Base-by-base conservation (phyloP, 1,140 invertebrate species). In the Sarcophaga bullata region DNA sequence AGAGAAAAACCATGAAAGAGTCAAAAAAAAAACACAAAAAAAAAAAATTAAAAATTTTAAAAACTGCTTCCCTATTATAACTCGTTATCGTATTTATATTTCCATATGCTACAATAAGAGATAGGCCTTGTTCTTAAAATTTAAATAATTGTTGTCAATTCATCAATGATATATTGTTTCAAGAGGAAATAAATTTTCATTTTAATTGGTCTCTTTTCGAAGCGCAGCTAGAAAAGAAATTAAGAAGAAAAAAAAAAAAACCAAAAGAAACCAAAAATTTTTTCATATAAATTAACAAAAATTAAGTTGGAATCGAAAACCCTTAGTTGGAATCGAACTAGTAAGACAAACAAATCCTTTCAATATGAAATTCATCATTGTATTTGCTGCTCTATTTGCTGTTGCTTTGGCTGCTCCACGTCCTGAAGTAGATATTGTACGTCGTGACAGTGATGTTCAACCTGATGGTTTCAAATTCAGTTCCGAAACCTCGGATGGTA, bases 401-500 rank as follows among this genome's bases (percentile, higher is more conserved):
- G 58, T 84, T 50, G 83, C 83, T 54, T 73, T 84, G 25, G 83
- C 83, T 75, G 52, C 17, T 49, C 83, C 83, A 17, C 2, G 13
- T 52, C 11, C 25, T 10, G 83, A 84, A n/a, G 72, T 49, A 50
- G 50, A 81, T 47, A 82, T 84, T 46, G 49, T 84, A 13, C 73
- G 13, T 46, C 46, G 13, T 9, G 83, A 84, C 6, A 50, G 48
- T 47, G 83, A 84, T 84, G 83, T 84, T 6, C 54, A 52, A 62
- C 81, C 83, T 13, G 83, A 84, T 25, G 25, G 58, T 62, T 82
- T 82, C 72, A 48, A 13, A 37, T 84, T n/a, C 52, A 17, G 10
- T 76, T 17, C 92, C 85, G 93, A 94, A 88, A 93, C 93, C 76
- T 93, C 91, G 17, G 93, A 94, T 86, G 93, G 93, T 25, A 94